Evolutionary conservation across 2,797 vertebrate genomes (phyloP), one percentile per base, ranked within the genome.

Genomic region (Choloepus didactylus): DNA sequence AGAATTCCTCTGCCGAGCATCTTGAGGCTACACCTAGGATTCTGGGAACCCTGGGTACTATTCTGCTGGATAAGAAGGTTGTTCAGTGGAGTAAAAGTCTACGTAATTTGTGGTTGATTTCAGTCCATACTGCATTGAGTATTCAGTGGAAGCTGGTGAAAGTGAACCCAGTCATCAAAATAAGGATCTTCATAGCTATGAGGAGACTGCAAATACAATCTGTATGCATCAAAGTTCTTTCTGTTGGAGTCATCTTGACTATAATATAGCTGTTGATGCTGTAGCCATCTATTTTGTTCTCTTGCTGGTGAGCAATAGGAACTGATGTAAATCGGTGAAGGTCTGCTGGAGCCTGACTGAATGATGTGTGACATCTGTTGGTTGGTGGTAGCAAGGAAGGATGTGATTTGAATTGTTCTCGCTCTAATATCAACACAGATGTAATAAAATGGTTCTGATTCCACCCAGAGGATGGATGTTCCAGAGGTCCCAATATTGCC

Each of bases 41-140:
- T 99, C 99, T 0, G 99, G 99, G 10, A 99, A 99, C 93, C 99
- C 99, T 0, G 99, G 99, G 98, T 99, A 99, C 98, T 99, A 99
- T 98, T 99, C 99, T 46, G 99, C 98, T 98, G 99, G 98, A 96
- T 99, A 99, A 31, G 99, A 99, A 98, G 99, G 99, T 98, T 99
- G 99, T 93, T 99, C 99, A 98, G 99, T 99, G 70, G 99, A 99
- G 97, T 99, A 99, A 98, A 99, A 99, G 99, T 99, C 99, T 98
- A 99, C 99, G 0, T 99, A 99, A 98, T 99, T 99, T 96, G 99
- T 99, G 97, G 98, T 98, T 72, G 99, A 99, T 98, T 99, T 99
- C 96, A 99, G 99, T 98, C 99, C 99, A 51, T 99, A 99, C 93
- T 99, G 99, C 67, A 99, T 97, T 60, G 98, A 97, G 97, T 99